Evolutionary conservation across 1,140 invertebrate species (phyloP), one percentile per base, ranked within the genome.

Genomic region (Drosophila lacertosa): DNA sequence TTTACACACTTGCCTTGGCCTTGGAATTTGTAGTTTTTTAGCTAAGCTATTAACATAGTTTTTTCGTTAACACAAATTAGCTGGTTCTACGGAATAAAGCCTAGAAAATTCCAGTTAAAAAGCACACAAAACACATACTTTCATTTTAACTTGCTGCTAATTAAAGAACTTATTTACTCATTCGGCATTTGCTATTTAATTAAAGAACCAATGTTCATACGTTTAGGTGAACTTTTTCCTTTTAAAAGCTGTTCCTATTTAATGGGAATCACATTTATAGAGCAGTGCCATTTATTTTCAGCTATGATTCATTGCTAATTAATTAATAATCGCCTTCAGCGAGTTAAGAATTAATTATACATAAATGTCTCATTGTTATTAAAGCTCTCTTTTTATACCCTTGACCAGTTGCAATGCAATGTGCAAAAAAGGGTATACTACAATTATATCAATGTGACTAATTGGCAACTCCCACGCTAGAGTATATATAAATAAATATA

Each of bases 1-100:
- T 42, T 18, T 50, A 50, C 32, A 50, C 32, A 13, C 20, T 29
- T 20, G 13, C n/a, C 16, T 47, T 55, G 42, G 33, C 59, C 50
- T 69, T 69, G 42, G 24, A 4, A 6, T 32, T 47, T n/a, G 18
- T 15, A 11, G 9, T 26, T 48, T 24, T 29, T 6, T n/a, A n/a
- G 20, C 18, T 11, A 13, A 15, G 11, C 10, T 13, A 13, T 24
- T 24, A 2, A 11, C 11, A 37, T 2, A 16, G 15, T 40, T 47
- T 7, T 26, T 48, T 0, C 18, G 15, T 33, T 33, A 50, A 50
- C 33, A 7, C 6, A n/a, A n/a, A n/a, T n/a, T 10, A 40, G 2
- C 15, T 40, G 13, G 37, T 39, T 39, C 9, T 44, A 16, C 20
- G 6, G 26, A 29, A 1, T 0, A 2, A 29, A 29, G 6, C 26